Evolutionary conservation across 2,113 vertebrate species (phyloP).

Genomic region (Oriolus oriolus): DNA sequence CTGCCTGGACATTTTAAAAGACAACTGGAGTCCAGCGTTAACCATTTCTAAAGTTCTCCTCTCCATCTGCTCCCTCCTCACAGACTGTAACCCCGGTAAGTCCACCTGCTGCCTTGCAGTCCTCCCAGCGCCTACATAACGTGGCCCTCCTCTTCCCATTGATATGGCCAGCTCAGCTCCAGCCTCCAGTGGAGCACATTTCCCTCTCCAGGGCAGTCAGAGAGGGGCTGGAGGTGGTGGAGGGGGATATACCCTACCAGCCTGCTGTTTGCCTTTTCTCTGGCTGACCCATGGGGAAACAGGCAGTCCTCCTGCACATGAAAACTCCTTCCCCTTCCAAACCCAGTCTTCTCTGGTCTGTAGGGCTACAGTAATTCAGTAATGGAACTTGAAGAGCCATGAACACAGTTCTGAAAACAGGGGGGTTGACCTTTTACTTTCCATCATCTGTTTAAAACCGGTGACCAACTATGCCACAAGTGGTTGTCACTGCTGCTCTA

Average conservation of each 20-base stretch:
- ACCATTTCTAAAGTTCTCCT: slow-evolving; percentile 95
- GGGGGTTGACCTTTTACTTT: not conserved
- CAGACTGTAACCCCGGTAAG: slow-evolving; percentile 96
- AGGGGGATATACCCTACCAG: not conserved
- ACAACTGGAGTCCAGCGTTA: slow-evolving; percentile 94
- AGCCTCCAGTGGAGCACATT: not conserved
- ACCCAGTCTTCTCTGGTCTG: not conserved
- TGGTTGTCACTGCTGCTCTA: not conserved
- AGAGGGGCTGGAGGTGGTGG: not conserved
- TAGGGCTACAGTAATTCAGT: not conserved
- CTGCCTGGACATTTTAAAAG: slow-evolving; percentile 96
- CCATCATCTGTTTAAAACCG: not conserved
- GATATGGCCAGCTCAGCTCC: not conserved
- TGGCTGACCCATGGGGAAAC: not conserved
- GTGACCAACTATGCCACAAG: not conserved
- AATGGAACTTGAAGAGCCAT: not conserved
- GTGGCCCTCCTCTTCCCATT: not conserved
- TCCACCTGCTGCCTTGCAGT: not conserved
- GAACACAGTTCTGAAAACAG: not conserved
- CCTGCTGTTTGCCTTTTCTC: not conserved
- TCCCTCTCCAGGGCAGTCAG: not conserved
- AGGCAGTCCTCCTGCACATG: rapidly evolving
- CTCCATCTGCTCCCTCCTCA: slow-evolving; percentile 96
- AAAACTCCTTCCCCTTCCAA: not conserved
- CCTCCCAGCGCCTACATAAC: not conserved